Evolutionary conservation across 1,140 invertebrate species (phyloP).

Genomic region (Rhopalosiphum padi): DNA sequence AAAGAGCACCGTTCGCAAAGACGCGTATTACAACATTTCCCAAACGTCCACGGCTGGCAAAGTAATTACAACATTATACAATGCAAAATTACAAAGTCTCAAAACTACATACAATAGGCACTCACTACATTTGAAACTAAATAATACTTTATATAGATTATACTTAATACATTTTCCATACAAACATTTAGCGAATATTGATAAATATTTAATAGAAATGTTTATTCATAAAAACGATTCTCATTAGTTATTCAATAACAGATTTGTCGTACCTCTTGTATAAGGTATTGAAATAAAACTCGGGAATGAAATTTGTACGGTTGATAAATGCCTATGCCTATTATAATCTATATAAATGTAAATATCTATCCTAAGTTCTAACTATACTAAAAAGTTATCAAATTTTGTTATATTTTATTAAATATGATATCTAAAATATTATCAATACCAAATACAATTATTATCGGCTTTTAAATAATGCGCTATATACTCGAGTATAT

Average conservation of each 20-base stretch:
- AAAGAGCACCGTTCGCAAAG: neutral
- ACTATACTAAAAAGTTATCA: no score
- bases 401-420: no score
- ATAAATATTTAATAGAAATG: neutral
- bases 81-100: neutral
- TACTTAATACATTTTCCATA: neutral
- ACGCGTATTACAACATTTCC: neutral
- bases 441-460: no score
- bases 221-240: neutral
- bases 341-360: no score
- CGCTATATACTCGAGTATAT: no score
- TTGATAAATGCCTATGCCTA: no score
- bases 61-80: neutral
- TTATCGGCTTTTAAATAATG: no score
- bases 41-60: neutral
- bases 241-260: neutral
- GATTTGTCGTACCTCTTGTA: neutral
- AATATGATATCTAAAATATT: no score
- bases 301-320: neutral
- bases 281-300: neutral
- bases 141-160: neutral
- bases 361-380: no score
- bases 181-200: neutral
- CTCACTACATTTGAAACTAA: neutral
- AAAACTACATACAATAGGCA: neutral